Evolutionary conservation across 2,113 vertebrate species (phyloP), one percentile per base, ranked within the genome.

Genomic region (Alaudala cheleensis): DNA sequence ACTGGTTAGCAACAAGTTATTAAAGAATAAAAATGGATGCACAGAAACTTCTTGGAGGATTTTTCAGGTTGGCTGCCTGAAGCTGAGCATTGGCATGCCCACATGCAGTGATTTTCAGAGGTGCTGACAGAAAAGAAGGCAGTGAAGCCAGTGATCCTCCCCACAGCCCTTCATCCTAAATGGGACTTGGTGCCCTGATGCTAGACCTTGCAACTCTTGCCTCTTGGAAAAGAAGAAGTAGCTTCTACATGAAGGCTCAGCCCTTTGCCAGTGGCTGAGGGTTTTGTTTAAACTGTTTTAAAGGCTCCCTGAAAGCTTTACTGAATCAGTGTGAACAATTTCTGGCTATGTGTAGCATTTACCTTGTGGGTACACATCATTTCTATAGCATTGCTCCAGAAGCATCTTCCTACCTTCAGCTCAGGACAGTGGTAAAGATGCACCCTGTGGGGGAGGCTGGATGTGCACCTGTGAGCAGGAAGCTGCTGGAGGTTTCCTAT

Each of bases 181-280:
- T 37, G 9, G 0, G 1, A 3, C 33, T 45, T 31, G 25, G 34
- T 0, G 0, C 15, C 34, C 19, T 62, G 18, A 22, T 71, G 28
- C 26, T 28, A 33, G 67, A 58, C 42, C 21, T 90, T 85, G 70
- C 39, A 24, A 31, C 33, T 44, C 31, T 9, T 91, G 10, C 15
- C 65, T 17, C 26, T 47, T 71, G 12, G 47, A 37, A 77, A 31
- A 64, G 29, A 53, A 73, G 12, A 78, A 56, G 19, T 19, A 31
- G 12, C 29, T 90, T 67, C 72, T 84, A 14, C 29, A 10, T 28
- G 42, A 69, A 39, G 25, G 29, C 44, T 93, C 7, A 1, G 44
- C 49, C 37, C 37, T 78, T 60, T 88, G 62, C 51, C n/a, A 11
- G 22, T 62, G 33, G 56, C 62, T 81, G 19, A 3, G 15, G 8